Conservation (phyloP, 2,113 vertebrate genomes). For the Mesitornis unicolor region DNA sequence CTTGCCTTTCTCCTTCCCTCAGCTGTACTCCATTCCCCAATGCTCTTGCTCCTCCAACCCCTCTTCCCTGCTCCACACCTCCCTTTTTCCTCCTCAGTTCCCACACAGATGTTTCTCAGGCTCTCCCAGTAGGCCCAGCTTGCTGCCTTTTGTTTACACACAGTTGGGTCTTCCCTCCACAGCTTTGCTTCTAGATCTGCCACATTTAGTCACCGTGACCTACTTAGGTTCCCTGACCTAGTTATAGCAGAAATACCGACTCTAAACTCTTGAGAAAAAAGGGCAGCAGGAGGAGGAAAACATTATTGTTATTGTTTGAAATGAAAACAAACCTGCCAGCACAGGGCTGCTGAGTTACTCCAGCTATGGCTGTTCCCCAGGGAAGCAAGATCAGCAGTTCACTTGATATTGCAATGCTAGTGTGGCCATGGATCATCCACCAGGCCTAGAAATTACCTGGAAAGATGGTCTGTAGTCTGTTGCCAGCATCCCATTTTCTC, state of each 20-base stretch:
- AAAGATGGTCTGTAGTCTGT: not conserved
- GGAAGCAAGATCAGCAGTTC: not conserved
- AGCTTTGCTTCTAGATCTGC: conserved; percentile 46
- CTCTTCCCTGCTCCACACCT: not conserved
- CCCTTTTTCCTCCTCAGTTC: not conserved
- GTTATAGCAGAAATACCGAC: conserved; percentile 63
- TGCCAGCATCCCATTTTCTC: not conserved
- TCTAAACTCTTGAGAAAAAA: conserved; percentile 48
- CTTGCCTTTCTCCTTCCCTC: not conserved
- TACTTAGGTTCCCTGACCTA: conserved; percentile 75
- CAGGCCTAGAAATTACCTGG: not conserved
- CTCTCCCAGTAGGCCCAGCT: not conserved
- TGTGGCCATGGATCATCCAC: not conserved
- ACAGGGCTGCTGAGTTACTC: not conserved
- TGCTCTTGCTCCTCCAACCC: not conserved
- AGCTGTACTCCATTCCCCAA: not conserved
- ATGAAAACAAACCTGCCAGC: conserved; percentile 36
- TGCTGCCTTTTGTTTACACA: conserved; percentile 30
- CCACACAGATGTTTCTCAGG: not conserved
- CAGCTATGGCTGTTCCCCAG: not conserved
- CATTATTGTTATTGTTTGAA: conserved; percentile 1
- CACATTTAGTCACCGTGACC: conserved; percentile 61
- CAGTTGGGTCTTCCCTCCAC: not conserved
- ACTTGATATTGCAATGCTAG: not conserved
- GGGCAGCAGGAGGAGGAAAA: conserved; percentile 26